Evolutionary conservation across 2,113 vertebrate species (phyloP).

Genomic region (Paramormyrops kingsleyae): DNA sequence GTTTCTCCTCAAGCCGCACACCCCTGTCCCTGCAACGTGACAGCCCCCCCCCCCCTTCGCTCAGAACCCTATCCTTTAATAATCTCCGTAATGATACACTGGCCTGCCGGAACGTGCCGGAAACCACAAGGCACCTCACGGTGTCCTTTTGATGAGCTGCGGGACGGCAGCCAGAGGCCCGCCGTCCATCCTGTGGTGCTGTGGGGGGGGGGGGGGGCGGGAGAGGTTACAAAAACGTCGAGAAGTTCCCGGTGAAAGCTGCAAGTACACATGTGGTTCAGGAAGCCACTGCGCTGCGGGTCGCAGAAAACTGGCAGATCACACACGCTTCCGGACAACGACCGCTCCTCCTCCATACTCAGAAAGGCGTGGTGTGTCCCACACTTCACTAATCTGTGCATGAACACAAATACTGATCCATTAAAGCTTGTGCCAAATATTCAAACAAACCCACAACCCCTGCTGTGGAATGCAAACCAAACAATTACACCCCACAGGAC

Average conservation of each 20-base stretch:
- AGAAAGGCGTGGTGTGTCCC: not conserved
- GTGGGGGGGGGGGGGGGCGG: not conserved
- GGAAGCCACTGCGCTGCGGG: not conserved
- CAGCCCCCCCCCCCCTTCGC: not conserved
- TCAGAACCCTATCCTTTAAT: not conserved
- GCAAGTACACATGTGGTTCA: not conserved
- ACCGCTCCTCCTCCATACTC: not conserved
- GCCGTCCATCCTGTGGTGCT: not conserved
- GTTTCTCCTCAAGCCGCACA: too few relatives aligned
- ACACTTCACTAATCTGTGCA: not conserved
- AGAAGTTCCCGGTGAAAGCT: not conserved
- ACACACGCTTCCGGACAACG: not conserved
- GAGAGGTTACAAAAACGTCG: not conserved
- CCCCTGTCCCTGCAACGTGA: not conserved
- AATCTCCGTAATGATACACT: not conserved
- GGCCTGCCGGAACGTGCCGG: not conserved
- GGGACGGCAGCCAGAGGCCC: not conserved
- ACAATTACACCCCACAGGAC: not conserved
- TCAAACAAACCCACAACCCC: not conserved
- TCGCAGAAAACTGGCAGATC: not conserved
- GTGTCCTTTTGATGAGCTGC: not conserved
- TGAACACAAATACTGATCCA: not conserved
- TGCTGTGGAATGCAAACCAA: too few relatives aligned
- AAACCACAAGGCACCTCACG: not conserved
- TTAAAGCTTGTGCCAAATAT: not conserved